These are phyloP conservation scores for Steinernema carpocapsae DNA, from an alignment of 2,888 invertebrate genomes.

Conservation along the genomic window DNA sequence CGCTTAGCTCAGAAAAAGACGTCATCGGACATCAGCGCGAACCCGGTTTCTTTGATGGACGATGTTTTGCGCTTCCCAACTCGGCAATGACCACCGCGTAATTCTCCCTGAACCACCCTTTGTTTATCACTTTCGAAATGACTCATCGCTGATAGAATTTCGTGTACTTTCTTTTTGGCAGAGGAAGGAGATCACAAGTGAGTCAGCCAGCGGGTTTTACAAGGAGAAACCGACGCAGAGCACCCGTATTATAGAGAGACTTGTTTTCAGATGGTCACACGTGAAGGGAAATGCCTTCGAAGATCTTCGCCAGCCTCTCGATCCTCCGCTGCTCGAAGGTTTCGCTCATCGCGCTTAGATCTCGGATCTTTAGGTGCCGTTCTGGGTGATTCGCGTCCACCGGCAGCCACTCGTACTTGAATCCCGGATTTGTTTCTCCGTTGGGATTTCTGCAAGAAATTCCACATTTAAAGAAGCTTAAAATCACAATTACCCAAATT, in stretches of 20 bases:
- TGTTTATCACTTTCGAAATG: too few relatives aligned
- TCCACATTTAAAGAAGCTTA: conserved; percentile 29
- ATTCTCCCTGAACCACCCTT: too few relatives aligned
- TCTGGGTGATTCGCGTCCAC: conserved; percentile 47
- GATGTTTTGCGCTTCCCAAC: too few relatives aligned
- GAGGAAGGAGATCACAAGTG: conserved; percentile 11
- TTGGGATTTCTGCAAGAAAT: conserved; percentile 61
- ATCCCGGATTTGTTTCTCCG: conserved; percentile 45
- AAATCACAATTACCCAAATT: conserved; percentile 52
- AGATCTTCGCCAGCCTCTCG: background rate
- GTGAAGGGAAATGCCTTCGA: conserved; percentile 15
- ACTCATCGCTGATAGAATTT: background rate
- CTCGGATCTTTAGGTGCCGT: conserved; percentile 38
- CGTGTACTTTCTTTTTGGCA: background rate
- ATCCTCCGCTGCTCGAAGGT: background rate
- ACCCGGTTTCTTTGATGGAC: too few relatives aligned
- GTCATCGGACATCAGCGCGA: too few relatives aligned
- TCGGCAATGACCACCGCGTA: too few relatives aligned
- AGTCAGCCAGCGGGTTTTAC: too few relatives aligned
- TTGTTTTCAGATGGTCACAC: background rate
- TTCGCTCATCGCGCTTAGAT: conserved; percentile 8
- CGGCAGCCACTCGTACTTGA: conserved; percentile 61
- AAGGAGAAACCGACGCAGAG: too few relatives aligned
- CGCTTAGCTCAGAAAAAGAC: too few relatives aligned
- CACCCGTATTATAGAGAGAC: background rate